Base-by-base conservation (phyloP, 2,888 invertebrate species). In the Pandemis cinnamomeana region DNA sequence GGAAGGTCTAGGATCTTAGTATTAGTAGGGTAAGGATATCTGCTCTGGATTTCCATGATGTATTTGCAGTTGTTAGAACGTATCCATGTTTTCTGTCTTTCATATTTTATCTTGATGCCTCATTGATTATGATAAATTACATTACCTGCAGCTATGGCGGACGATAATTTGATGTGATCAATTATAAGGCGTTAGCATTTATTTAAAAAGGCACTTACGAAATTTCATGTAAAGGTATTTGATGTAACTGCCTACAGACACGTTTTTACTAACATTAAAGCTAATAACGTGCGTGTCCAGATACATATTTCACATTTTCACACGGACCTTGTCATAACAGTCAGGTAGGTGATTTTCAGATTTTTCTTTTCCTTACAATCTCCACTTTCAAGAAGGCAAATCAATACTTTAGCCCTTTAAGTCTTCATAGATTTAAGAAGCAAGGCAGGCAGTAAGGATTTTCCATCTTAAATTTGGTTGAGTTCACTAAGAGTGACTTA, bases 251-350 rank as follows among this genome's bases (percentile, higher is more conserved):
- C 27, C 27, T 0, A 11, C 10, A 20, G 7, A 27, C 58, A 11
- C 11, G 27, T 58, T 27, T 11, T 27, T 58, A 10, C 27, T 27
- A 58, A 58, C 27, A 27, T 27, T 27, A 20, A 27, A 55, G 58
- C 27, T 58, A 27, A 58, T 11, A 58, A 58, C 58, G 58, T 58
- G 58, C 58, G 27, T 58, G 20, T 20, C 20, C 8, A 15, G 20
- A 20, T 5, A 58, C 11, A 58, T 58, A 58, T 58, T 58, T 58
- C 27, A 27, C 58, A 58, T 58, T 58, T 58, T 58, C 58, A 58
- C 58, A 58, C 58, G 58, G 27, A 58, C 11, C 11, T 27, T 11
- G 8, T n/a, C 20, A 15, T 15, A 20, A 15, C 20, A 55, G 8
- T 58, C 27, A 58, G 10, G 27, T 20, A 6, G 51, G 1, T 20